These are phyloP conservation scores for Australoheros scitulus DNA, from an alignment of 2,113 vertebrate genomes.

Conservation along the genomic window DNA sequence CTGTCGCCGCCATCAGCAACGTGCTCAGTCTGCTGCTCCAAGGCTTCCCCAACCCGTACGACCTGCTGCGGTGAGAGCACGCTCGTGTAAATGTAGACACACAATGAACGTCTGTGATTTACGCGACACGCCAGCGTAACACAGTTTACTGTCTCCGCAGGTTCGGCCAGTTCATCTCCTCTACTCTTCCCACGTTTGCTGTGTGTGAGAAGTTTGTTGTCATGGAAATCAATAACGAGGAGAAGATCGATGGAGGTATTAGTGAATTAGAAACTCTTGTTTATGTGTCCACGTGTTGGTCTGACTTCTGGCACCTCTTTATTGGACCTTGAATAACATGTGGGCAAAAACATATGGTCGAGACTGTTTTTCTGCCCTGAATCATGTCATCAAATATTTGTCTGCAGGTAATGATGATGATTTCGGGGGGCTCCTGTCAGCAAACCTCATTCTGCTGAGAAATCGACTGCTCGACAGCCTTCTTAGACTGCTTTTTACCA, in stretches of 20 bases:
- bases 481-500: conserved; percentile 90
- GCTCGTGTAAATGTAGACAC: rapidly evolving
- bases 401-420: conserved; percentile 90
- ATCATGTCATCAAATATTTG: not conserved
- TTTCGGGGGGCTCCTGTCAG: conserved; percentile 92
- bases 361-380: rapidly evolving
- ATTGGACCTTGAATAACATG: not conserved
- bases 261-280: not conserved
- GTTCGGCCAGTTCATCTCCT: conserved; percentile 97
- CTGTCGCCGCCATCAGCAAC: conserved; percentile 91
- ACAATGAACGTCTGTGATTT: rapidly evolving
- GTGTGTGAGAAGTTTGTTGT: conserved; percentile 99
- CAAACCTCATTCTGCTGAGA: conserved; percentile 92
- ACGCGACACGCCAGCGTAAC: not conserved
- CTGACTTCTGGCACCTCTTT: not conserved
- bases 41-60: conserved; percentile 92
- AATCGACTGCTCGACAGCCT: conserved; percentile 95
- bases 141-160: conserved; percentile 58
- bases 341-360: rapidly evolving
- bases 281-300: rapidly evolving
- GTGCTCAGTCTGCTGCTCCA: conserved; percentile 95
- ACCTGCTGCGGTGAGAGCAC: conserved; percentile 88
- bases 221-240: conserved; percentile 95
- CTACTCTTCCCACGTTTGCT: conserved; percentile 95
- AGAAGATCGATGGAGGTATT: conserved; percentile 90